Base-by-base conservation (phyloP, 2,888 invertebrate genomes). In the Alloscopus bannaensis region DNA sequence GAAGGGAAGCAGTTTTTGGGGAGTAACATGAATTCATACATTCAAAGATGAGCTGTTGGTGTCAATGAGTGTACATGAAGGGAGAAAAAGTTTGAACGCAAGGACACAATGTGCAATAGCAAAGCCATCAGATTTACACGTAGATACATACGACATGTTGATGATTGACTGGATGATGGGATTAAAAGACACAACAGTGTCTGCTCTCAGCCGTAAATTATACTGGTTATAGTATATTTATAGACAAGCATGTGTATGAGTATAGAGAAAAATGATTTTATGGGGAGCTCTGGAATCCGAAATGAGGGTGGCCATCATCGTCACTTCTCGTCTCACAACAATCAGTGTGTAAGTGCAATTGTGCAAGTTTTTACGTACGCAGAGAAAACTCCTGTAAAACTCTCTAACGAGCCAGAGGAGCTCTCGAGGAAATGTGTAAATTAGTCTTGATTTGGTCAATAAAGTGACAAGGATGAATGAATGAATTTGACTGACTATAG, bases 381-480 rank as follows among this genome's bases (percentile, higher is more conserved):
- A 45, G n/a, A 45, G n/a, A n/a, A n/a, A n/a, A n/a, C n/a, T n/a
- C 45, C 18, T 4, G 45, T 16, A 45, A 45, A 45, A 45, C 13
- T 45, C n/a, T 45, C 36, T 36, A 36, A 36, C 6, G 36, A 36
- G 6, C 6, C 6, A 36, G 6, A 36, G 36, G n/a, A 45, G 45
- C 45, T n/a, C 68, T 47, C 55, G 68, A 76, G 76, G 76, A 76
- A 76, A 76, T 65, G 76, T 76, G 76, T 76, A 76, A 76, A 76
- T 76, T 76, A 76, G 76, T 76, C 76, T 76, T 76, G 76, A 76
- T 76, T 76, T 76, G 76, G 76, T 59, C 60, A 76, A 76, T 76
- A 68, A 76, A 76, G 60, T 76, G 76, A 76, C 76, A 68, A 76
- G 76, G 76, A 76, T 76, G 76, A 76, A 76, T 76, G 76, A 68